These are phyloP conservation scores for Leptothorax acervorum DNA, from an alignment of 2,888 invertebrate species.

Conservation along the genomic window DNA sequence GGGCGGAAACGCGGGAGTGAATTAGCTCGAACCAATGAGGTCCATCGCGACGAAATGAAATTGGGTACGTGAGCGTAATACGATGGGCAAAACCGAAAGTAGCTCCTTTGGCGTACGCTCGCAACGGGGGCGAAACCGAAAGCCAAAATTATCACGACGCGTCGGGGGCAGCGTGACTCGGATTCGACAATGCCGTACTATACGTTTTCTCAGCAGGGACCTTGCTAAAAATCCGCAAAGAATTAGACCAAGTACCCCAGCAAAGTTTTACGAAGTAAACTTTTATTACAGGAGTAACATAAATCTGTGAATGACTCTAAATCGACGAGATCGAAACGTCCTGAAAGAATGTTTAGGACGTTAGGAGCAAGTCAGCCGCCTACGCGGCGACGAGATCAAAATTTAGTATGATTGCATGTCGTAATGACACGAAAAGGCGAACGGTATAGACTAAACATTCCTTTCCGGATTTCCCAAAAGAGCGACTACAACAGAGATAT, in stretches of 20 bases:
- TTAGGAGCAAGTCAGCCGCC: background rate
- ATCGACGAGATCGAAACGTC: background rate
- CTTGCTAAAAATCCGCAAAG: background rate
- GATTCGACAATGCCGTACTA: background rate
- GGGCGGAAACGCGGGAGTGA: constrained; percentile 39
- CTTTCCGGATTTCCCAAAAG: constrained; percentile 34
- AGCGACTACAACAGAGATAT: background rate
- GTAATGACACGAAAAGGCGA: constrained; percentile 8
- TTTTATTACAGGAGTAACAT: background rate
- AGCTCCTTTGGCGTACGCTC: constrained; percentile 6
- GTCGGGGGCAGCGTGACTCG: background rate
- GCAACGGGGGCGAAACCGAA: background rate
- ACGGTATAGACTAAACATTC: background rate
- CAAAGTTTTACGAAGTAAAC: background rate
- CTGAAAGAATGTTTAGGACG: background rate
- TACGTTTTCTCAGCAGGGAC: background rate
- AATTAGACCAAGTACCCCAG: background rate
- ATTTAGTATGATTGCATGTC: background rate
- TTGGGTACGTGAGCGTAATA: constrained; percentile 51
- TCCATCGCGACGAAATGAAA: constrained; percentile 49
- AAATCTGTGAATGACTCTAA: background rate
- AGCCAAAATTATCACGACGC: background rate
- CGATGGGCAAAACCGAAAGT: constrained; percentile 29
- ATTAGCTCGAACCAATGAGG: constrained; percentile 43
- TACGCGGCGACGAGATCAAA: background rate